Evolutionary conservation across 2,797 vertebrate species (phyloP).

Genomic region (Takifugu rubripes): DNA sequence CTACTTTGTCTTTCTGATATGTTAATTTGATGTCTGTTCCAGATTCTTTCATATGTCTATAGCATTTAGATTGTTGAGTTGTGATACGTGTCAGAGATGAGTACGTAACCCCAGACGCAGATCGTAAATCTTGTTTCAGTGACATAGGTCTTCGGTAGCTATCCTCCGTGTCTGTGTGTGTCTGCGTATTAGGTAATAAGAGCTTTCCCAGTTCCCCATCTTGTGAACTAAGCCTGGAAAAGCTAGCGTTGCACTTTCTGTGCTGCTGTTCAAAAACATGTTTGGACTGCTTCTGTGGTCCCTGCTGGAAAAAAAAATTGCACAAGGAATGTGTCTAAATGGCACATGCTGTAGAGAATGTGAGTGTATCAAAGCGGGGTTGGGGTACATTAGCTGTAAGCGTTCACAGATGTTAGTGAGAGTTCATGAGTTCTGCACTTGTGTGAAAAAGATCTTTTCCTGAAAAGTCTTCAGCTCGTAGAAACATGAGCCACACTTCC

Average conservation of each 20-base stretch:
- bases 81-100: constrained; percentile 10
- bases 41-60: too few species aligned
- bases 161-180: constrained; percentile 35
- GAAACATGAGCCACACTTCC: constrained; percentile 58
- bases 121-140: constrained; percentile 24
- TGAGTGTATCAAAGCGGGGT: constrained; percentile 66
- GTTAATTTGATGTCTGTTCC: too few species aligned
- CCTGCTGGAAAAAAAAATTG: constrained; percentile 67
- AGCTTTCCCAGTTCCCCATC: constrained; percentile 44
- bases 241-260: constrained; percentile 65
- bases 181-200: constrained; percentile 55
- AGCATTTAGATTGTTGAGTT: not conserved
- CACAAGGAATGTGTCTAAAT: constrained; percentile 79
- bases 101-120: constrained; percentile 2
- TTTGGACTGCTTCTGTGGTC: constrained; percentile 75
- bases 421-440: constrained; percentile 69
- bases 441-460: constrained; percentile 68
- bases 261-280: constrained; percentile 65
- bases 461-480: constrained; percentile 63
- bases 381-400: constrained; percentile 74
- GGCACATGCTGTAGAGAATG: constrained; percentile 68
- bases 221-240: constrained; percentile 61
- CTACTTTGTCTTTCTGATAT: too few species aligned
- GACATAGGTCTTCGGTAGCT: constrained; percentile 14
- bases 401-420: constrained; percentile 79